Base-by-base conservation (phyloP, 2,888 invertebrate genomes). In the Clostera curtula region DNA sequence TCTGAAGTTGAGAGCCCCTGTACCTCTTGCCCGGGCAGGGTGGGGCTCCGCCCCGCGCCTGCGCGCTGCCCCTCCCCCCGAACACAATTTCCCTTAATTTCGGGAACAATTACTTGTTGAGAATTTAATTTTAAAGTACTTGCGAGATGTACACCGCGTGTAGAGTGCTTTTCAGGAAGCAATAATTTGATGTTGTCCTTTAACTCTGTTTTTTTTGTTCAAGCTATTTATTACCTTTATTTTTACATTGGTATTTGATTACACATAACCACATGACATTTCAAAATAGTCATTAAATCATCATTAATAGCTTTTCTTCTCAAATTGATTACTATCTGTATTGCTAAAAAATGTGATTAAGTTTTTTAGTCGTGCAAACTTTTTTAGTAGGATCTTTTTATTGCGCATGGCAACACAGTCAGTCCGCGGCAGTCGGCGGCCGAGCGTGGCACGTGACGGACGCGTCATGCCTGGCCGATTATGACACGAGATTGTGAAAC, bases 1-100 rank as follows among this genome's bases (percentile, higher is more conserved):
- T 31, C 24, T 27, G 19, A 22, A 39, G 45, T 33, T n/a, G n/a
- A n/a, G n/a, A n/a, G n/a, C n/a, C 15, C 10, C 15, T 3, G 12
- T n/a, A 9, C 14, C 23, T 49, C 56, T 54, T 56, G 50, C 68
- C 69, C 62, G 73, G 75, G 65, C 66, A 67, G 79, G 79, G 80
- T 69, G 79, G 72, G 71, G 76, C 73, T 57, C 33, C 24, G 39
- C 25, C 16, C 8, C 44, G 49, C 77, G 79, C 80, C 63, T 68
- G 76, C 79, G 77, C 49, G 30, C 23, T 18, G 10, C 23, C 18
- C 16, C 39, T 36, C 49, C 27, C 22, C 35, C 39, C 33, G 45
- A 46, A 43, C 42, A 52, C 44, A 40, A 49, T 51, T 55, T 63
- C 51, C 63, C 60, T 54, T 61, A 63, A 67, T 63, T 56, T 55